Conservation (phyloP, 2,888 invertebrate species). For the Gastracanthus pulcherrimus region DNA sequence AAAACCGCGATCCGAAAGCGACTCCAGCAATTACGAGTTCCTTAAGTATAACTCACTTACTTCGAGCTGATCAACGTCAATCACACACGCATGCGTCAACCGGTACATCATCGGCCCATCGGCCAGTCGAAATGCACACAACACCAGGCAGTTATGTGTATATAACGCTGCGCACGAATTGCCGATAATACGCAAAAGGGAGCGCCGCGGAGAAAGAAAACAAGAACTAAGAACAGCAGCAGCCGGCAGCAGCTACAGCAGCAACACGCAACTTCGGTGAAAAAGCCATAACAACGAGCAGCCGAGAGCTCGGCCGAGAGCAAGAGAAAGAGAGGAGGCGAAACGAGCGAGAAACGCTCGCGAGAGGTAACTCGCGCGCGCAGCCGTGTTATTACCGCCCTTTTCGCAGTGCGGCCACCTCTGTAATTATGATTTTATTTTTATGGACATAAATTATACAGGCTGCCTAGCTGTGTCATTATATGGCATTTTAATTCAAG, state of each 20-base stretch:
- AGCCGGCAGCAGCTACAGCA: too few relatives aligned
- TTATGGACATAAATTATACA: conserved; percentile 77
- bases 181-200: conserved; percentile 32
- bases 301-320: too few relatives aligned
- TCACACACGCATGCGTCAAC: conserved; percentile 18
- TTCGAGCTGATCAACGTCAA: conserved; percentile 33
- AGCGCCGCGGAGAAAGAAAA: conserved; percentile 50
- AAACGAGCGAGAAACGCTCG: conserved; percentile 57
- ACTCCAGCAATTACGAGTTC: not conserved
- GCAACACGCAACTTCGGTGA: conserved; percentile 39
- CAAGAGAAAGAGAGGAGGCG: conserved; percentile 30
- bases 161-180: not conserved
- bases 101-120: conserved; percentile 15
- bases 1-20: not conserved
- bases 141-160: not conserved
- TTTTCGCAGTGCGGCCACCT: conserved; percentile 73
- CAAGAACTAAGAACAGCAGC: too few relatives aligned
- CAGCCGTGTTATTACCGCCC: conserved; percentile 74
- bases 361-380: conserved; percentile 47
- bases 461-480: conserved; percentile 75
- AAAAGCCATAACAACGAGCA: conserved; percentile 56
- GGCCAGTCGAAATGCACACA: conserved; percentile 11
- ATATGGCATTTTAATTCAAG: conserved; percentile 77
- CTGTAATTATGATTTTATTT: conserved; percentile 77
- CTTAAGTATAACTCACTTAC: conserved; percentile 13